phyloP scores from a whole-genome alignment of 2,797 vertebrate genomes.

The Epinephelus coioides region DNA sequence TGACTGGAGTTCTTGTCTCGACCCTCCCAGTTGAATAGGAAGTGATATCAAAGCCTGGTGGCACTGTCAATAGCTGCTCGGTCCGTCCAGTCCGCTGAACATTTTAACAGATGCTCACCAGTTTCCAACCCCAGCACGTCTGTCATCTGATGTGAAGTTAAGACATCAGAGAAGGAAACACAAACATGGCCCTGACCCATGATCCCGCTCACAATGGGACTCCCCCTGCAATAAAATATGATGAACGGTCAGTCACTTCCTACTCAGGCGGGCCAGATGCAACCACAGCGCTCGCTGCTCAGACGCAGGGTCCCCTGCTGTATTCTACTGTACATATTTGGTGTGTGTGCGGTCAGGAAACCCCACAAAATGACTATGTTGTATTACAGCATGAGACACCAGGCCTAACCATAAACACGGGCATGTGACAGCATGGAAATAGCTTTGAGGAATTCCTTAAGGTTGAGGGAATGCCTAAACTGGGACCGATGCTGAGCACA shows the following conservation, averaged over 20 bases:
- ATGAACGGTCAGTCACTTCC: constrained; percentile 73
- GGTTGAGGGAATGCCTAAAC: constrained; percentile 68
- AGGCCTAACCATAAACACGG: constrained; percentile 63
- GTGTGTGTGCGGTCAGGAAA: constrained; percentile 74
- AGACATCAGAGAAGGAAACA: constrained; percentile 69
- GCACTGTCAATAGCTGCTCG: background rate
- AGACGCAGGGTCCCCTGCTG: constrained; percentile 55
- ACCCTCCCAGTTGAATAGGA: constrained; percentile 12
- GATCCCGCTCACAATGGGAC: constrained; percentile 62
- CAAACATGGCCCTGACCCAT: constrained; percentile 67
- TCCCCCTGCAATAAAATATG: constrained; percentile 70
- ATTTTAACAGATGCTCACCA: constrained; percentile 54
- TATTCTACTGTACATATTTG: constrained; percentile 72
- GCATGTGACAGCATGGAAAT: constrained; percentile 79
- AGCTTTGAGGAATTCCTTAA: constrained; percentile 73
- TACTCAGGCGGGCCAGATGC: constrained; percentile 50
- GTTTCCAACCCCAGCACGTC: constrained; percentile 30
- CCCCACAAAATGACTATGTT: constrained; percentile 80
- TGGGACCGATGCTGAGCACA: constrained; percentile 45
- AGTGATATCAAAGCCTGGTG: constrained; percentile 1
- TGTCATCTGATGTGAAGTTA: constrained; percentile 54
- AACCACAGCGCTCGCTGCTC: constrained; percentile 61
- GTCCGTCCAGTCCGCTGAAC: constrained; percentile 28
- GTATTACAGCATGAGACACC: constrained; percentile 76
- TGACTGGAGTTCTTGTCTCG: background rate